Evolutionary conservation across 2,113 vertebrate genomes (phyloP).

Genomic region (Symphodus melops): DNA sequence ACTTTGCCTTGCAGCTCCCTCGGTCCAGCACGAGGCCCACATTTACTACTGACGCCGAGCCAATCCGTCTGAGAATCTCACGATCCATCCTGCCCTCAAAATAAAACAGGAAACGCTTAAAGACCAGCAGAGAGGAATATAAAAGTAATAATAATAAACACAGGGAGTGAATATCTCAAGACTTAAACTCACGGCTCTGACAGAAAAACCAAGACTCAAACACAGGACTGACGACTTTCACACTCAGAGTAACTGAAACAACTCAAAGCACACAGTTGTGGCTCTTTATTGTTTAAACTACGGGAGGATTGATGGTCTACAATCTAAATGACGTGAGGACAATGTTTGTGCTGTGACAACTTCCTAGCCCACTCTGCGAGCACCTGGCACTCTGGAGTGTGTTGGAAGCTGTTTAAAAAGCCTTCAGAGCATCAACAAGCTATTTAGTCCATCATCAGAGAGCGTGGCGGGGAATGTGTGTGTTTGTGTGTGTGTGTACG

Average conservation of each 20-base stretch:
- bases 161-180: no score
- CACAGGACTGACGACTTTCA: no score
- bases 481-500: background rate
- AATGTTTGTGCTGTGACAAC: background rate
- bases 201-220: no score
- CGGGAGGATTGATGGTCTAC: background rate
- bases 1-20: no score
- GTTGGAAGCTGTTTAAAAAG: slow-evolving; percentile 53
- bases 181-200: no score
- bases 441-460: slow-evolving; percentile 55
- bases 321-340: background rate
- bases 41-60: no score
- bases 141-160: no score
- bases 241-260: slow-evolving; percentile 9
- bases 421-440: slow-evolving; percentile 50
- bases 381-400: slow-evolving; percentile 37
- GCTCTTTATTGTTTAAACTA: background rate
- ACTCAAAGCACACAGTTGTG: background rate
- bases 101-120: no score
- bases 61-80: no score
- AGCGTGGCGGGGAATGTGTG: slow-evolving; percentile 2
- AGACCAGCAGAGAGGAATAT: no score
- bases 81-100: no score
- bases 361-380: slow-evolving; percentile 15
- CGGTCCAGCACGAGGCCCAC: no score